phyloP scores from a whole-genome alignment of 2,888 invertebrate genomes.

The Stenchaetothrips biformis region DNA sequence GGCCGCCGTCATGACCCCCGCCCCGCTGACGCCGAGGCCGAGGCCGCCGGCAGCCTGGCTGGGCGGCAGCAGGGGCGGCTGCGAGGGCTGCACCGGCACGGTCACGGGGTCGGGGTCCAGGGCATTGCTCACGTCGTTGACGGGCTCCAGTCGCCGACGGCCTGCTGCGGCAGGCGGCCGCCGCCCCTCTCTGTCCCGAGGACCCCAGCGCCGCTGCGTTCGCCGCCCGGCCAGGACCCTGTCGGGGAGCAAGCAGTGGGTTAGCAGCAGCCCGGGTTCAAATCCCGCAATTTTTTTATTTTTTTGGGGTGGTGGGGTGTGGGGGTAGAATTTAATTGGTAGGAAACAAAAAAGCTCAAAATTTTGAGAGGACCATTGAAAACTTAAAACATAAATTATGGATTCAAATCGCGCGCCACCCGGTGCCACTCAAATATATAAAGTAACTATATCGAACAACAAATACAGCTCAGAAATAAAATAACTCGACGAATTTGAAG shows the following conservation, averaged over 20 bases:
- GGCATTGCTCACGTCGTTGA: neutral
- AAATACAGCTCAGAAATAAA: no score
- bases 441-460: no score
- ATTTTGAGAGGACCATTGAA: no score
- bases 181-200: neutral
- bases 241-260: neutral
- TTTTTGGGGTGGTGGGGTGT: no score
- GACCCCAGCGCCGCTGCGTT: neutral
- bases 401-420: no score
- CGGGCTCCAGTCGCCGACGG: neutral
- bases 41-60: constrained; percentile 34
- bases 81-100: constrained; percentile 39
- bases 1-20: constrained; percentile 42
- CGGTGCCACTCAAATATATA: no score
- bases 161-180: constrained; percentile 9
- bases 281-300: no score
- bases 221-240: constrained; percentile 3
- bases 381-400: no score
- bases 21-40: constrained; percentile 39
- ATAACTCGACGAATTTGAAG: no score
- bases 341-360: no score
- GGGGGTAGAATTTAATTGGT: neutral
- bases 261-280: no score
- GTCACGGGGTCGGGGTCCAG: constrained; percentile 27
- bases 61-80: constrained; percentile 37